A percentile compares a stretch with the other conserved stretches of the same genome.
Evolutionary conservation across 2,888 invertebrate genomes (phyloP).

Genomic region (Stenichneumon culpator): DNA sequence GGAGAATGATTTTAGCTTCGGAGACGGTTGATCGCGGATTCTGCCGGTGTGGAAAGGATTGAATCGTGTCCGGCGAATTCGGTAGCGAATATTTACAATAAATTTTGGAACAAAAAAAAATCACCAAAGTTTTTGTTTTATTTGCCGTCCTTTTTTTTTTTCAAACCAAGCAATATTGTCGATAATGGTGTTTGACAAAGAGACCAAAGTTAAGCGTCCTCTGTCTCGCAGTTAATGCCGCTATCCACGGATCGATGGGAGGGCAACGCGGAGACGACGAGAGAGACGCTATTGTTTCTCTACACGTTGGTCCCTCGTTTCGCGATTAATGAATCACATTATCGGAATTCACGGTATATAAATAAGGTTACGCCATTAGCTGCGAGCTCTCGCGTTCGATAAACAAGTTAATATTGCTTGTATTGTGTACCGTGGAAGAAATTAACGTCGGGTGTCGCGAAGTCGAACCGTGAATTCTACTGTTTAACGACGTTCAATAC

Average conservation of each 20-base stretch:
- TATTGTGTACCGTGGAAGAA: constrained; percentile 62
- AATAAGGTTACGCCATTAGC: constrained; percentile 76
- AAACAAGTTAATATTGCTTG: constrained; percentile 73
- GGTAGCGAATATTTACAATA: too few species aligned
- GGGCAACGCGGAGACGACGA: constrained; percentile 24
- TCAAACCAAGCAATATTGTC: too few species aligned
- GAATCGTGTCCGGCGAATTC: too few species aligned
- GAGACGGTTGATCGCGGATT: too few species aligned
- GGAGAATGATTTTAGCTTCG: too few species aligned
- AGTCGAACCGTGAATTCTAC: constrained; percentile 14
- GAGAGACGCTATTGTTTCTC: constrained; percentile 72
- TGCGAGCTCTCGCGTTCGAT: constrained; percentile 64
- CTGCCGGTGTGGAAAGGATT: too few species aligned
- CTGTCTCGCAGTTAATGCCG: neutral
- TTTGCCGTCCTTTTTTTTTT: too few species aligned
- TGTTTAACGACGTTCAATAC: neutral
- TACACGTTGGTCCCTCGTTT: constrained; percentile 66
- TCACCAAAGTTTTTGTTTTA: too few species aligned
- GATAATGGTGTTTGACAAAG: neutral
- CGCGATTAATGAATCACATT: constrained; percentile 78
- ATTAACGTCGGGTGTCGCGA: constrained; percentile 21
- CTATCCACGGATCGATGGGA: neutral
- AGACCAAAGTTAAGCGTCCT: neutral
- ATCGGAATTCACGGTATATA: constrained; percentile 78
- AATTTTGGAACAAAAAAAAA: too few species aligned